Base-by-base conservation (phyloP, 2,797 vertebrate genomes). In the Sylvilagus floridanus region DNA sequence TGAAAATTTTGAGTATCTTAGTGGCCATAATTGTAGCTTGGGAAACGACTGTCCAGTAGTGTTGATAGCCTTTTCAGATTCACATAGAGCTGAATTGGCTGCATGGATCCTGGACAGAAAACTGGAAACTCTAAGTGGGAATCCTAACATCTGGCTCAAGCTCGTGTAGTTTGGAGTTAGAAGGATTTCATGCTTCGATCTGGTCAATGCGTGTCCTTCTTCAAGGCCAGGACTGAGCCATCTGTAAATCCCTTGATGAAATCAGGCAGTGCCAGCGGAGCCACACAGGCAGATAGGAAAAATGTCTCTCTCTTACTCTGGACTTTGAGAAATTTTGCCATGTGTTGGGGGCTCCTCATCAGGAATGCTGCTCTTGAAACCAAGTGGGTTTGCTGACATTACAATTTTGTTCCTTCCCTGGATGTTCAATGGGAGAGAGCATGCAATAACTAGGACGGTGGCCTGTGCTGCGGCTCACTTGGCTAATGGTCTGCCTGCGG, bases 301-400 rank as follows among this genome's bases (percentile, higher is more conserved):
- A 81, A 84, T 28, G 71, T 82, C 28, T 88, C 28, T 81, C 10
- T 88, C 50, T 57, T 21, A 22, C 11, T 35, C 54, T 28, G 66
- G 83, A 26, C 71, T 65, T 85, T 47, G 2, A 30, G 50, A 86
- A 92, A 28, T 35, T 26, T 88, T 69, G 42, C 71, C 66, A 21
- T 35, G 30, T 78, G 35, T 54, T 22, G 2, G 19, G 52, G 32
- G 71, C 50, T 75, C 91, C 78, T 91, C 52, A 7, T 77, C 76
- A 76, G 84, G 84, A 81, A 65, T 52, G n/a, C 83, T 16, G 3
- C 68, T 97, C 30, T 0, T 63, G 54, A 88, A 92, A 82, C 82
- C 92, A 68, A 82, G 62, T 76, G 84, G 57, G 76, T 84, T 78
- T 90, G 87, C 82, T 91, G 87, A 81, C 69, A 69, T 1, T 26